These are phyloP conservation scores for Micronycteris hirsuta DNA, from an alignment of 2,113 vertebrate species.

Conservation along the genomic window DNA sequence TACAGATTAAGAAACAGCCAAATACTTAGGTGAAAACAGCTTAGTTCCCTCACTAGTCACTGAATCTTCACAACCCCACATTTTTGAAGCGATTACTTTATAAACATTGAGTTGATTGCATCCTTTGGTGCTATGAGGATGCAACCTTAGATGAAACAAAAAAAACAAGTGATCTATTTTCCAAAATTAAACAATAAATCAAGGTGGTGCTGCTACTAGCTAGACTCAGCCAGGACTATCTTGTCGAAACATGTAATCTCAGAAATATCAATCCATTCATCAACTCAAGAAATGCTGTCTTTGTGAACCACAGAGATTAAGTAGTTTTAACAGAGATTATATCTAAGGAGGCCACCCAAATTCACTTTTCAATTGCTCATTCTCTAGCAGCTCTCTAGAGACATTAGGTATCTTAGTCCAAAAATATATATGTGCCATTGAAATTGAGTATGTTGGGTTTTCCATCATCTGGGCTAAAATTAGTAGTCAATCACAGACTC, in stretches of 20 bases:
- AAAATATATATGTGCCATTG: neutral
- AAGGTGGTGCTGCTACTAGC: neutral
- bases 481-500: neutral
- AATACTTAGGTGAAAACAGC: constrained; percentile 13
- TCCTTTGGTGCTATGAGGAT: neutral
- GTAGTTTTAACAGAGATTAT: constrained; percentile 36
- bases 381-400: neutral
- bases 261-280: constrained; percentile 6
- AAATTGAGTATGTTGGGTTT: neutral
- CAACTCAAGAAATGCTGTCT: neutral
- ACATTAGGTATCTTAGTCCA: neutral
- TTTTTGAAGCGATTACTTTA: neutral
- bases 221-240: neutral
- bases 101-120: neutral
- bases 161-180: neutral
- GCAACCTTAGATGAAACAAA: neutral
- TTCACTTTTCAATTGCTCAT: constrained; percentile 12
- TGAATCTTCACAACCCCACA: neutral
- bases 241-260: neutral
- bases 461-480: neutral
- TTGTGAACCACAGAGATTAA: constrained; percentile 44
- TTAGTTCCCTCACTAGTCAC: neutral
- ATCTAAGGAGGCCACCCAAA: neutral
- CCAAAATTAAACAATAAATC: neutral
- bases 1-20: constrained; percentile 31